Percentiles rank a stretch among this genome's conserved stretches.
Conservation (phyloP, 2,113 vertebrate genomes). For the Arizona elegans region DNA sequence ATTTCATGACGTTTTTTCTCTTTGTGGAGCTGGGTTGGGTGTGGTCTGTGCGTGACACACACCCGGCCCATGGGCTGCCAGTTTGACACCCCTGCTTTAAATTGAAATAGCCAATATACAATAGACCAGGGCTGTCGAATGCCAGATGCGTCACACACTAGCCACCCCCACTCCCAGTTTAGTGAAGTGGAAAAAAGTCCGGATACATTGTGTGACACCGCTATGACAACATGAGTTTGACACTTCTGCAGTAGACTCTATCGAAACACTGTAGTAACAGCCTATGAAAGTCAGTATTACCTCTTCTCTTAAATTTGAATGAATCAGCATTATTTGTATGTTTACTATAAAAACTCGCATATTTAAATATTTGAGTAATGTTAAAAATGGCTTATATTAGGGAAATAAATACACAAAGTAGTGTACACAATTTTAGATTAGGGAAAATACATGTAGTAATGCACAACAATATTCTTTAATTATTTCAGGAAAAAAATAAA, state of each 20-base stretch:
- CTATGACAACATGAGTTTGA: too few relatives aligned
- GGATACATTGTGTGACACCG: accelerated
- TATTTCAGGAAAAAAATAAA: not conserved
- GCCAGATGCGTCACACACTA: too few relatives aligned
- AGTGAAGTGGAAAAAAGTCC: too few relatives aligned
- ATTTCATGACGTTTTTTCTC: too few relatives aligned
- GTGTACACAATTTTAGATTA: not conserved
- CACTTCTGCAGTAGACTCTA: not conserved
- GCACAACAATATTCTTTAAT: not conserved
- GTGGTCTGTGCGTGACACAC: too few relatives aligned
- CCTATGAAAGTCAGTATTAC: not conserved
- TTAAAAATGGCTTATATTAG: not conserved
- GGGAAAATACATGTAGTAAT: not conserved
- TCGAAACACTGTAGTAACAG: not conserved
- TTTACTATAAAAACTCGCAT: not conserved
- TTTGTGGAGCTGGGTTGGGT: too few relatives aligned
- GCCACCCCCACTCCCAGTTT: too few relatives aligned
- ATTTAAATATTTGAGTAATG: not conserved
- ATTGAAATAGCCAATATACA: not conserved
- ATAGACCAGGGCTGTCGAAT: not conserved
- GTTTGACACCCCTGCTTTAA: not conserved
- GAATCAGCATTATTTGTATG: not conserved
- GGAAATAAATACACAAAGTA: not conserved
- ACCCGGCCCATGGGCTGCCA: too few relatives aligned
- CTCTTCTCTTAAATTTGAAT: not conserved